Evolutionary conservation across 2,113 vertebrate genomes (phyloP), one percentile per base, ranked within the genome.

Genomic region (Stigmatopora nigra): DNA sequence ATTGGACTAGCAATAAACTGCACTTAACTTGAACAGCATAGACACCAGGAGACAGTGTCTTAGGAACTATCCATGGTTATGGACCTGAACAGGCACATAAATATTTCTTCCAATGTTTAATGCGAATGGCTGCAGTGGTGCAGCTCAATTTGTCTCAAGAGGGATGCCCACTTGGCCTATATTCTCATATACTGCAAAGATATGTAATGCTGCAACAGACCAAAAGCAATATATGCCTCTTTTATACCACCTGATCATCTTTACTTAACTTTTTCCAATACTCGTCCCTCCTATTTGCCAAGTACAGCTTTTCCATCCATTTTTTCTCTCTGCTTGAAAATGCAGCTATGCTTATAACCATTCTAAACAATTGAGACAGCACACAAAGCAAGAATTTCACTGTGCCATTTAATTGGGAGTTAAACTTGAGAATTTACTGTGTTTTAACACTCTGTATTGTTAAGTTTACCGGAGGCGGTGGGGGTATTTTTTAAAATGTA

Each of bases 161-260:
- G 82, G 70, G 68, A 75, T 78, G 78, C 68, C 82, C 79, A 80
- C 78, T 81, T 88, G 85, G 70, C 84, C 86, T 84, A 87, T 77
- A 83, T 87, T 68, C 61, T 61, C 62, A 58, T 22, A 58, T 58
- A 81, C 74, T 73, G 77, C 65, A 79, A 55, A 69, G 49, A 56
- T 76, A 49, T 7, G 38, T 72, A 74, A 45, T 82, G 62, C 76
- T 80, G 75, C 79, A 73, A 80, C 9, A 75, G 56, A 59, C 60
- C 62, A 58, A 12, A 51, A 63, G 70, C 46, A 17, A 63, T 25
- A 49, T 61, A 45, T 4, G 38, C 59, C 13, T 19, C 59, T 61
- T 45, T 61, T 45, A 7, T 22, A 22, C 59, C 19, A 61, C n/a
- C 36, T 60, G 36, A 60, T 41, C 17, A 1, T 45, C 38, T 19